phyloP scores from a whole-genome alignment of 2,888 invertebrate species.

The Erannis defoliaria region DNA sequence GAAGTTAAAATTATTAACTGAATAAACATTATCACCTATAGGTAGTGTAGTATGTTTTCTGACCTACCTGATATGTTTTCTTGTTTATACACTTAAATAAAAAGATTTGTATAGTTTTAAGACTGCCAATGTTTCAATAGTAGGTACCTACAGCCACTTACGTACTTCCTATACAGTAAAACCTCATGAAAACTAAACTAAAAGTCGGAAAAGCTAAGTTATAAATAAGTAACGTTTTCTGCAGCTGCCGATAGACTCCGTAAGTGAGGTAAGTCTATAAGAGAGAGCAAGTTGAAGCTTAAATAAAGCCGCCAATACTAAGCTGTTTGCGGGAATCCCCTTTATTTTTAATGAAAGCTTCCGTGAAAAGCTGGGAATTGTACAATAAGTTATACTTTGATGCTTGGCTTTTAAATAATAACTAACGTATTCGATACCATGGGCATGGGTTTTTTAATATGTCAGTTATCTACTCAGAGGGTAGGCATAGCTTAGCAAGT shows the following conservation, averaged over 20 bases:
- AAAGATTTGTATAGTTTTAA: not conserved
- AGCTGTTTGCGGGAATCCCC: slow-evolving; percentile 49
- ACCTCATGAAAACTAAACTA: slow-evolving; percentile 18
- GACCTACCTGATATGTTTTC: too few species aligned
- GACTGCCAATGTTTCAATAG: not conserved
- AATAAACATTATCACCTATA: too few species aligned
- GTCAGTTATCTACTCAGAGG: too few species aligned
- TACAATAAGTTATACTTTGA: slow-evolving; percentile 25
- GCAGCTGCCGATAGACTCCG: slow-evolving; percentile 43
- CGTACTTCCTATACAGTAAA: not conserved
- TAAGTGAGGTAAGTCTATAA: slow-evolving; percentile 57
- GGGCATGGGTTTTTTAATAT: too few species aligned
- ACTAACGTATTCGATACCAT: too few species aligned
- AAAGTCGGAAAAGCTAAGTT: slow-evolving; percentile 33
- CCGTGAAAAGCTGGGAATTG: slow-evolving; percentile 36
- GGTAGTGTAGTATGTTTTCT: too few species aligned
- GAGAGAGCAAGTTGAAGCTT: slow-evolving; percentile 57
- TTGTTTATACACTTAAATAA: too few species aligned
- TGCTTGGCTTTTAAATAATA: slow-evolving; percentile 2
- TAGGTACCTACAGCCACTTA: not conserved
- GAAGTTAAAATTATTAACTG: too few species aligned
- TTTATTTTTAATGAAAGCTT: slow-evolving; percentile 63
- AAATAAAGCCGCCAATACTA: slow-evolving; percentile 54
- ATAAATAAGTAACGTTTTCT: slow-evolving; percentile 39
- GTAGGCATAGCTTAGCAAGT: too few species aligned